Evolutionary conservation across 2,888 invertebrate genomes (phyloP).

Genomic region (Theodoxus fluviatilis): DNA sequence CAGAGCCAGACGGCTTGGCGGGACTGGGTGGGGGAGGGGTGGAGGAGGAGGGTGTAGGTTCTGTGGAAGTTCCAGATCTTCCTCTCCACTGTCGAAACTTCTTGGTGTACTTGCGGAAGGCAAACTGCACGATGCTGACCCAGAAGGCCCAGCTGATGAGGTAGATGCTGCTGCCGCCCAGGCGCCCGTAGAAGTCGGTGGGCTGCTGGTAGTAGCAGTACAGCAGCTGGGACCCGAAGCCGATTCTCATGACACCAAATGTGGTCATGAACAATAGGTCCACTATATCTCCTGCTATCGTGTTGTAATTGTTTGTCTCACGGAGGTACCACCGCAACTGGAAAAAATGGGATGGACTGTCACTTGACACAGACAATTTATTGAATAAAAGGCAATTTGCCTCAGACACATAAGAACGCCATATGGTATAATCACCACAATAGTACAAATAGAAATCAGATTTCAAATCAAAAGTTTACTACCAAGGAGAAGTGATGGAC

Average conservation of each 20-base stretch:
- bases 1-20: too few species aligned
- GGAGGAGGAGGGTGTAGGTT: too few species aligned
- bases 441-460: too few species aligned
- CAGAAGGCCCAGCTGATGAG: constrained; percentile 60
- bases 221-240: constrained; percentile 52
- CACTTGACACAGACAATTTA: too few species aligned
- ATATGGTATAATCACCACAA: too few species aligned
- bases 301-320: constrained; percentile 45
- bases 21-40: too few species aligned
- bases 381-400: too few species aligned
- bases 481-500: too few species aligned
- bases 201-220: constrained; percentile 51
- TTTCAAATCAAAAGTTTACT: too few species aligned
- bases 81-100: constrained; percentile 19
- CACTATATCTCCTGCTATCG: constrained; percentile 48
- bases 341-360: too few species aligned
- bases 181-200: constrained; percentile 48
- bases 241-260: constrained; percentile 58
- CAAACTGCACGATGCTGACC: constrained; percentile 56
- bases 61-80: too few species aligned
- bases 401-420: too few species aligned
- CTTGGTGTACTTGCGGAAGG: constrained; percentile 49
- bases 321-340: constrained; percentile 62
- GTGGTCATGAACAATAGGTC: constrained; percentile 57
- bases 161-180: constrained; percentile 59